Conservation (phyloP, 2,888 invertebrate genomes). For the Hetaerina titia region DNA sequence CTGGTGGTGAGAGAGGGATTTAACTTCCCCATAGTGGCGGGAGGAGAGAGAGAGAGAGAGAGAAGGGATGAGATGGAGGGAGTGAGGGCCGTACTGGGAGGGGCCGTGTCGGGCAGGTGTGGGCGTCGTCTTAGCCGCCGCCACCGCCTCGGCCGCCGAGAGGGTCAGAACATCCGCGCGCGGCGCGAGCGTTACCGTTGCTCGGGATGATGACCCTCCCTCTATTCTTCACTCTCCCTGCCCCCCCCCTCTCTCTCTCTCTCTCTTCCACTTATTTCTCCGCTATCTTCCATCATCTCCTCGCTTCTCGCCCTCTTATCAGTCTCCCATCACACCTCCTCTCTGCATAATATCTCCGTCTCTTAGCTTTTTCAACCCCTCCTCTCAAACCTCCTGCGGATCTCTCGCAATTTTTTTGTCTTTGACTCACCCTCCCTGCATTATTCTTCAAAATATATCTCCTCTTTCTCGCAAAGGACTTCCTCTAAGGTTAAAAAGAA, state of each 20-base stretch:
- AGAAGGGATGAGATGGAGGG: not conserved
- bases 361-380: slow-evolving; percentile 13
- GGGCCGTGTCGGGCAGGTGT: slow-evolving; percentile 28
- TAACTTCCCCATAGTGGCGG: not conserved
- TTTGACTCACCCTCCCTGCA: not conserved
- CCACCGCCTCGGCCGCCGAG: slow-evolving; percentile 29
- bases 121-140: not conserved
- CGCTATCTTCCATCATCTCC: not conserved
- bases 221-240: slow-evolving; percentile 53
- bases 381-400: not conserved
- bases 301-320: slow-evolving; percentile 26
- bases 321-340: not conserved
- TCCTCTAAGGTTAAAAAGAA: not conserved
- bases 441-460: not conserved
- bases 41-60: not conserved
- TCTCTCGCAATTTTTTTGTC: not conserved
- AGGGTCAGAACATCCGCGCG: slow-evolving; percentile 42
- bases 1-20: not conserved
- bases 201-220: slow-evolving; percentile 57
- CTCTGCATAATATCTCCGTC: not conserved
- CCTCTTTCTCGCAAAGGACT: not conserved
- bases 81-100: not conserved
- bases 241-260: slow-evolving; percentile 60
- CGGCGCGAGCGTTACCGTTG: slow-evolving; percentile 58
- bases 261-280: slow-evolving; percentile 17